Evolutionary conservation across 2,113 vertebrate genomes (phyloP).

Genomic region (Microtus richardsoni): DNA sequence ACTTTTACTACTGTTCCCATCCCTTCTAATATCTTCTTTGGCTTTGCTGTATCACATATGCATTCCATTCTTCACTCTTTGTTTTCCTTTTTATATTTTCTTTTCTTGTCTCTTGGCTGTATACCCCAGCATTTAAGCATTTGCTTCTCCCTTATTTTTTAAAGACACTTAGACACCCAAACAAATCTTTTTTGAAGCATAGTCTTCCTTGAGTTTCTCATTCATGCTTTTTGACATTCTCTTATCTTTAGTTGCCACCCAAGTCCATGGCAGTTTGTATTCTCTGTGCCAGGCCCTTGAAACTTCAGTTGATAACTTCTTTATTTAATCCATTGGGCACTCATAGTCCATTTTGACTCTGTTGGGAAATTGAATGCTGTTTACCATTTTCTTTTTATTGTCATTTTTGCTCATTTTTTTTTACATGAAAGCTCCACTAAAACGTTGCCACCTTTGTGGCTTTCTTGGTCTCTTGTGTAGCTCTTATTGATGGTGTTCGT

Average conservation of each 20-base stretch:
- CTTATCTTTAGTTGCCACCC: neutral
- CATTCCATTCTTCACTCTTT: neutral
- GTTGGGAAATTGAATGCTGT: neutral
- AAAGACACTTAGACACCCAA: neutral
- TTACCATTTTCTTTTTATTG: neutral
- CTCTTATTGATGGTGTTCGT: neutral
- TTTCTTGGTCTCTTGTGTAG: neutral
- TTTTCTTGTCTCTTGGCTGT: neutral
- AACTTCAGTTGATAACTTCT: neutral
- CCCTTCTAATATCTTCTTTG: neutral
- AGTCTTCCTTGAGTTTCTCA: neutral
- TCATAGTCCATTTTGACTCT: neutral
- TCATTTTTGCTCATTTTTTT: neutral
- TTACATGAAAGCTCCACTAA: neutral
- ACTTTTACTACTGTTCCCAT: neutral
- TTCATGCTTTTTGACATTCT: neutral
- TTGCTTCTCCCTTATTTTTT: neutral
- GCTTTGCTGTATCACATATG: neutral
- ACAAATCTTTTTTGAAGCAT: neutral
- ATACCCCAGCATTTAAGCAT: neutral
- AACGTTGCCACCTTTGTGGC: neutral
- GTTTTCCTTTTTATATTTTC: neutral
- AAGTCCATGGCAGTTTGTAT: neutral
- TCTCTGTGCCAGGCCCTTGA: neutral
- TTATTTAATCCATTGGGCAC: neutral